Percentiles rank a stretch among this genome's conserved stretches.
phyloP scores from a whole-genome alignment of 1,140 invertebrate species.

The Drosophila pseudoananassae region DNA sequence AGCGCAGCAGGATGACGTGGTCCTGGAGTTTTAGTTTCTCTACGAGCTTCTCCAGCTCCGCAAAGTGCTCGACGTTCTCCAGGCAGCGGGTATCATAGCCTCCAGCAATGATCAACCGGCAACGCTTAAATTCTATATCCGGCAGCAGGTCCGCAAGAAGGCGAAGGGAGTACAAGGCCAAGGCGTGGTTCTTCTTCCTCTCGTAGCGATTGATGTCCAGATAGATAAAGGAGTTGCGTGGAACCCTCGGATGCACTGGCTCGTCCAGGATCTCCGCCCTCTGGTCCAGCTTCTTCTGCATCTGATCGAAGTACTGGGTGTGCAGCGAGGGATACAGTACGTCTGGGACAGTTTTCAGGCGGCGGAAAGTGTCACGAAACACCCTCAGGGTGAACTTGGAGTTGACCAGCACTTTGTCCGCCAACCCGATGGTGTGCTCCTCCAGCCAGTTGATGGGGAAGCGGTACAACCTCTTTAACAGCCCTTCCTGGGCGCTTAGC shows the following conservation, averaged over 20 bases:
- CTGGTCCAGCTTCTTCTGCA: conserved; percentile 66
- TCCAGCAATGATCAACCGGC: conserved; percentile 97
- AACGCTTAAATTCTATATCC: conserved; percentile 86
- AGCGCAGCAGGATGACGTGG: conserved; percentile 93
- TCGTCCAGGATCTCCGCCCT: conserved; percentile 61
- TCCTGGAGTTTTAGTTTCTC: conserved; percentile 88
- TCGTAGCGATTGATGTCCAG: conserved; percentile 99
- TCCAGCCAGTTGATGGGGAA: conserved; percentile 96
- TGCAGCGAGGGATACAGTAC: conserved; percentile 98
- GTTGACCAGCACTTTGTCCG: conserved; percentile 97
- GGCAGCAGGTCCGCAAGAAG: conserved; percentile 86
- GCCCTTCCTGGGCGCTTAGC: conserved; percentile 88
- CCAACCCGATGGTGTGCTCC: conserved; percentile 92
- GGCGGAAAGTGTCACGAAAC: conserved; percentile 93
- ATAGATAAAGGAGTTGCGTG: conserved; percentile 88
- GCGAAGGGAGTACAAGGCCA: conserved; percentile 93
- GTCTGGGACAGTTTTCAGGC: conserved; percentile 88
- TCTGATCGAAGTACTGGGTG: conserved; percentile 89
- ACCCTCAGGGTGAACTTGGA: conserved; percentile 95
- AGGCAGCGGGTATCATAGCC: conserved; percentile 96
- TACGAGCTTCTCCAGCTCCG: conserved; percentile 87
- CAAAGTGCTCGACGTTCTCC: conserved; percentile 96
- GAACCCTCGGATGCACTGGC: conserved; percentile 58
- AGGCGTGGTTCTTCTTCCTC: conserved; percentile 95
- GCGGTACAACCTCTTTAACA: conserved; percentile 93